phyloP scores from a whole-genome alignment of 2,113 vertebrate genomes.

The Coregonus clupeaformis region DNA sequence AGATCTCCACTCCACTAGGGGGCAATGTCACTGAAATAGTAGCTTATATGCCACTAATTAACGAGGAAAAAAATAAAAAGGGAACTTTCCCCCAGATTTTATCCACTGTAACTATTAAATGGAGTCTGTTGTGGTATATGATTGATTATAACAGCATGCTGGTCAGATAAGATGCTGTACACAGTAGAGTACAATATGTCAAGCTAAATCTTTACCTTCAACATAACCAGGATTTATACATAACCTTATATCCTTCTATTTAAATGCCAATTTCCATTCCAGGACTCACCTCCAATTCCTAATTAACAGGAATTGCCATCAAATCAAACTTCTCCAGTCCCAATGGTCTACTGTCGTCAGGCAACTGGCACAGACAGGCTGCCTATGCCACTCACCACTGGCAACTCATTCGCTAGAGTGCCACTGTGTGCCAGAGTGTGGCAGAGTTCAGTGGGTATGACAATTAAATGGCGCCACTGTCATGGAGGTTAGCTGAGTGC shows the following conservation, averaged over 20 bases:
- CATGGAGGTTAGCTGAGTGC: slow-evolving; percentile 46
- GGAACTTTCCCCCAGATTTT: neutral
- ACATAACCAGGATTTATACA: neutral
- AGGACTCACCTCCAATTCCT: slow-evolving; percentile 74
- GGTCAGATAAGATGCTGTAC: slow-evolving; percentile 37
- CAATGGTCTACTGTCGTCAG: slow-evolving; percentile 57
- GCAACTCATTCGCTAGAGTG: slow-evolving; percentile 31
- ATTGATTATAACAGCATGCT: slow-evolving; percentile 55
- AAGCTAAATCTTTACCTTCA: no score
- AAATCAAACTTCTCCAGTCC: slow-evolving; percentile 72
- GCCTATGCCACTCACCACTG: slow-evolving; percentile 42
- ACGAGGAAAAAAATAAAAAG: neutral
- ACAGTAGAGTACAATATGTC: no score
- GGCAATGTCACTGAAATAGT: slow-evolving; percentile 46
- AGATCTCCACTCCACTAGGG: slow-evolving; percentile 61
- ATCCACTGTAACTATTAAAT: neutral
- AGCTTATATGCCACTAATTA: neutral
- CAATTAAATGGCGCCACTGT: slow-evolving; percentile 41
- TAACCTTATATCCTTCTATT: slow-evolving; percentile 50
- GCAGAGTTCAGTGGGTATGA: slow-evolving; percentile 51
- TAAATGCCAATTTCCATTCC: slow-evolving; percentile 69
- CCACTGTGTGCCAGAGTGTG: slow-evolving; percentile 18
- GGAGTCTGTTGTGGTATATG: neutral
- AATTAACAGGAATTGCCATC: slow-evolving; percentile 72
- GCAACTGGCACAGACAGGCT: slow-evolving; percentile 60